Percentiles rank a stretch among this genome's conserved stretches.
phyloP scores from a whole-genome alignment of 2,888 invertebrate species.

The Limnephilus lunatus region DNA sequence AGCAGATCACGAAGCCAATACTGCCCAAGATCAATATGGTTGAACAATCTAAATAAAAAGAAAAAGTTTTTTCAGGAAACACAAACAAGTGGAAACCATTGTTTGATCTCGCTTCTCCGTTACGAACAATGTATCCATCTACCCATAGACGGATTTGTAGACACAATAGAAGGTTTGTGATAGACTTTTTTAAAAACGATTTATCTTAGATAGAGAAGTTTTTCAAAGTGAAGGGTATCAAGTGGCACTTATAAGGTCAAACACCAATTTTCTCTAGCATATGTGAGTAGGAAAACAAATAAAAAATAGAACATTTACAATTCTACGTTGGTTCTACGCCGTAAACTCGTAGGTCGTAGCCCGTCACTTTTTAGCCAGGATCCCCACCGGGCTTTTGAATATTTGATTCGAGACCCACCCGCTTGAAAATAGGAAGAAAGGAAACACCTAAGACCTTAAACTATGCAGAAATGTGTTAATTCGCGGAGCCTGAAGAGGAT shows the following conservation, averaged over 20 bases:
- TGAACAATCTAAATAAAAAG: background rate
- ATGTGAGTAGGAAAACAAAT: conserved; percentile 1
- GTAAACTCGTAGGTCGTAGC: background rate
- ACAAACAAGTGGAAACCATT: background rate
- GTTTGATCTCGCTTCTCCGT: background rate
- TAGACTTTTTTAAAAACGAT: background rate
- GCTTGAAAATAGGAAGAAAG: conserved; percentile 33
- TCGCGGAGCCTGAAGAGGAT: background rate
- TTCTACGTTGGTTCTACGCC: background rate
- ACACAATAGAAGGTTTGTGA: background rate
- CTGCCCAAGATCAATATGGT: background rate
- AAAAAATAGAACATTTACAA: conserved; percentile 28
- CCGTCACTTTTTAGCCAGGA: conserved; percentile 22
- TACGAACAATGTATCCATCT: background rate
- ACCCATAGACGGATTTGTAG: background rate
- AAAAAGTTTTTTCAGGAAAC: background rate
- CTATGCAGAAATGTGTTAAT: conserved; percentile 52
- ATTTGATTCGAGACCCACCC: conserved; percentile 52
- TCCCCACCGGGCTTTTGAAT: conserved; percentile 51
- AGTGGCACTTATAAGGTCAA: background rate
- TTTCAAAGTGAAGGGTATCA: background rate
- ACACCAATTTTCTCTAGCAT: background rate
- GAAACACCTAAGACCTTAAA: conserved; percentile 43
- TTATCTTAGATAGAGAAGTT: background rate
- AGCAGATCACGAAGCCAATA: background rate